phyloP scores from a whole-genome alignment of 2,888 invertebrate genomes.

The Pollenia griseotomentosa region DNA sequence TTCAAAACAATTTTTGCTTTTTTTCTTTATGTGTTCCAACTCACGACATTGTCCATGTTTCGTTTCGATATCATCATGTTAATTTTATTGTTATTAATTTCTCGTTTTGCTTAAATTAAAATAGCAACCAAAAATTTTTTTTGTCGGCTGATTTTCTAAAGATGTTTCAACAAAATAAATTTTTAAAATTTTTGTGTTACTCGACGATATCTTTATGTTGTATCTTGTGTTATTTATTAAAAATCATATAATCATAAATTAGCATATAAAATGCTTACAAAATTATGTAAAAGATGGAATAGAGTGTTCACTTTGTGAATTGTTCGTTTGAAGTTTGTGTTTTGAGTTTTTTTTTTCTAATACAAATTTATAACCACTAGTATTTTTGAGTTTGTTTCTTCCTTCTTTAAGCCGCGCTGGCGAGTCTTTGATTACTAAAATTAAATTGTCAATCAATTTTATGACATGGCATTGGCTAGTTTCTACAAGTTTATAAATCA shows the following conservation, averaged over 20 bases:
- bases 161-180: neutral
- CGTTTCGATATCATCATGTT: neutral
- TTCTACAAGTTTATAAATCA: neutral
- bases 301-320: neutral
- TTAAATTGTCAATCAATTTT: conserved; percentile 82
- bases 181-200: too few species aligned
- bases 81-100: conserved; percentile 24
- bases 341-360: neutral
- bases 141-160: neutral
- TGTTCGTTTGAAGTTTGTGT: neutral
- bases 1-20: neutral
- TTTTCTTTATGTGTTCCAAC: neutral
- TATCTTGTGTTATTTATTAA: conserved; percentile 50
- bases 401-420: conserved; percentile 14
- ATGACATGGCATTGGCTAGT: conserved; percentile 72
- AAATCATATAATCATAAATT: conserved; percentile 43
- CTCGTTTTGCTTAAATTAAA: conserved; percentile 1
- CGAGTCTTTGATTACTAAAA: conserved; percentile 75
- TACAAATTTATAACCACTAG: neutral
- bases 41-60: too few species aligned
- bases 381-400: neutral
- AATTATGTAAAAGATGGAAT: neutral
- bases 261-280: conserved; percentile 27
- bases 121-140: neutral
- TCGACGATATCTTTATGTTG: neutral